Conservation (phyloP, 2,113 vertebrate genomes). For the Beaufortia kweichowensis region DNA sequence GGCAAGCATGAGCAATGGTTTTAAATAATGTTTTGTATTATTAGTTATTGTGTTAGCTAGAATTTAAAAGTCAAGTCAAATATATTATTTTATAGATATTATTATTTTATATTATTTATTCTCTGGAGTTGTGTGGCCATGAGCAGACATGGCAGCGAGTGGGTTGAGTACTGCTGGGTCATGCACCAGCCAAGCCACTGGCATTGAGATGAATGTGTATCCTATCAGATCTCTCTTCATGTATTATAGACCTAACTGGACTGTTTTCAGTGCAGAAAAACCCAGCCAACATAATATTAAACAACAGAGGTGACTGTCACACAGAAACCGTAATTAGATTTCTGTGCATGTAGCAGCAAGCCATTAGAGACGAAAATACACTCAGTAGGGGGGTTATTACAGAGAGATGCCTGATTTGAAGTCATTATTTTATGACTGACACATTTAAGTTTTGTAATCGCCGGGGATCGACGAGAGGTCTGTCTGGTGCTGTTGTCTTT, state of each 20-base stretch:
- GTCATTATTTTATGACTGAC: slow-evolving; percentile 61
- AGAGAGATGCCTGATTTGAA: slow-evolving; percentile 18
- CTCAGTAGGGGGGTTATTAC: slow-evolving; percentile 1
- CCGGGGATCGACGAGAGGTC: slow-evolving; percentile 2
- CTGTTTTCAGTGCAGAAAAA: neutral
- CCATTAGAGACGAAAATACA: slow-evolving; percentile 16
- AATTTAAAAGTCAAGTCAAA: too few relatives aligned
- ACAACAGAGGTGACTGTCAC: neutral
- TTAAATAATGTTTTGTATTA: too few relatives aligned
- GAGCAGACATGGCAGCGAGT: too few relatives aligned
- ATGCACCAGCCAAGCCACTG: too few relatives aligned
- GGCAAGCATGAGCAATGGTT: too few relatives aligned
- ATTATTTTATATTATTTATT: too few relatives aligned
- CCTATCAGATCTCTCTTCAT: neutral
- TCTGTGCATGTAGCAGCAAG: slow-evolving; percentile 18
- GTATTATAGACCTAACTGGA: neutral
- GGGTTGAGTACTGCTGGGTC: too few relatives aligned
- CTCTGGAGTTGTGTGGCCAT: too few relatives aligned
- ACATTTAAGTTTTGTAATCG: slow-evolving; percentile 44
- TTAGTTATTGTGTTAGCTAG: too few relatives aligned
- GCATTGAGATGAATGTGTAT: too few relatives aligned
- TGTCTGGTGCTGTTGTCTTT: slow-evolving; percentile 6
- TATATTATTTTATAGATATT: too few relatives aligned
- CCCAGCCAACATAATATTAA: neutral
- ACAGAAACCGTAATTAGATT: slow-evolving; percentile 28